These are phyloP conservation scores for Caenorhabditis sulstoni DNA, from an alignment of 2,888 invertebrate genomes.

Conservation along the genomic window DNA sequence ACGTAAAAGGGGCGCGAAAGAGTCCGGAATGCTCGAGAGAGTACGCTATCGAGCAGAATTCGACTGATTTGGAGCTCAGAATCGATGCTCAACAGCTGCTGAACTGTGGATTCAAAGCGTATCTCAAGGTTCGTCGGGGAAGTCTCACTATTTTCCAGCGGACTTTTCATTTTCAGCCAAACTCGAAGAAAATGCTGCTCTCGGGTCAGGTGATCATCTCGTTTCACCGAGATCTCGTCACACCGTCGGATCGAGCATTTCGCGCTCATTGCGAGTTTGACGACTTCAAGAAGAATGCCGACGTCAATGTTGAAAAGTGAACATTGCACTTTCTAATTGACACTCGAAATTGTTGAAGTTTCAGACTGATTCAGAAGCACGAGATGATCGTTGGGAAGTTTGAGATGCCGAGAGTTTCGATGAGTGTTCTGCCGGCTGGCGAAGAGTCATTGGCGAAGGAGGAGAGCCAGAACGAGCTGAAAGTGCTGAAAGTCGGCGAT, in stretches of 20 bases:
- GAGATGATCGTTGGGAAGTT: conserved; percentile 38
- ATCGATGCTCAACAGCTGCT: conserved; percentile 28
- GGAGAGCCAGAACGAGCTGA: conserved; percentile 2
- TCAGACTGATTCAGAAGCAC: conserved; percentile 23
- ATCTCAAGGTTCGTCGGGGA: too few species aligned
- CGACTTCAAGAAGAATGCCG: conserved; percentile 23
- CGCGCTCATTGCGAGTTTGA: conserved; percentile 52
- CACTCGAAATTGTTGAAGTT: background rate
- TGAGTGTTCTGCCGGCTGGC: conserved; percentile 34
- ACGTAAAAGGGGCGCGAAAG: conserved; percentile 32
- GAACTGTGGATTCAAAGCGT: conserved; percentile 41
- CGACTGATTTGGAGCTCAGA: conserved; percentile 22
- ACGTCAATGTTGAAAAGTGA: conserved; percentile 14
- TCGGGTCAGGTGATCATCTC: conserved; percentile 45
- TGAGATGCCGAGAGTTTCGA: conserved; percentile 25
- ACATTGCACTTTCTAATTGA: background rate
- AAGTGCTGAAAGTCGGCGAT: conserved; percentile 48
- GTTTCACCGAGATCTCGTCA: conserved; percentile 45
- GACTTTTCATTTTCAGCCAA: too few species aligned
- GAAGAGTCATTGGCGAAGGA: conserved; percentile 28
- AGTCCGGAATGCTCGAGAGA: conserved; percentile 15
- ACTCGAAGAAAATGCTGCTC: conserved; percentile 28
- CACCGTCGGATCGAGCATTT: conserved; percentile 43
- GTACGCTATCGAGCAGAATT: conserved; percentile 18
- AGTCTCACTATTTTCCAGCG: too few species aligned